Conservation (phyloP, 2,888 invertebrate species). For the Phengaris arion region DNA sequence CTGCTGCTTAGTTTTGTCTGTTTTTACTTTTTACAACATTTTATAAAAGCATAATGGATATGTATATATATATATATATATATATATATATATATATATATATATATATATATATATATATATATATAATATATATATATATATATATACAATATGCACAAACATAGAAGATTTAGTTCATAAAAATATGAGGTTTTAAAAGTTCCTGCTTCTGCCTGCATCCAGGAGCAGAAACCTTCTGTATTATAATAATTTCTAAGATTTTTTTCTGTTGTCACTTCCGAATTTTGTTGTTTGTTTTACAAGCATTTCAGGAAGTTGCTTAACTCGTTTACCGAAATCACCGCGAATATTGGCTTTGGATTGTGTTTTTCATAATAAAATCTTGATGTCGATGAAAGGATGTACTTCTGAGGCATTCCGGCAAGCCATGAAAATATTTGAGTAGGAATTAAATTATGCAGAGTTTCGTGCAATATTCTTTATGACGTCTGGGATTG, state of each 20-base stretch:
- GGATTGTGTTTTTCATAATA: not conserved
- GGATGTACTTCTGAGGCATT: not conserved
- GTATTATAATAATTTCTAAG: too few species aligned
- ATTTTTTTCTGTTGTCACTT: not conserved
- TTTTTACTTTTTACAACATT: not conserved
- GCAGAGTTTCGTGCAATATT: not conserved
- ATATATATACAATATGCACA: too few species aligned
- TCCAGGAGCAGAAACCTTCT: too few species aligned
- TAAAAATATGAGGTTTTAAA: too few species aligned
- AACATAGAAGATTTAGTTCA: too few species aligned
- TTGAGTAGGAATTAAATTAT: constrained; percentile 7
- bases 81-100: too few species aligned
- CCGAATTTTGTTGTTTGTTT: not conserved
- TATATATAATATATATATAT: too few species aligned
- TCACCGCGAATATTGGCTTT: not conserved
- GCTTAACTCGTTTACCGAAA: not conserved
- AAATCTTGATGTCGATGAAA: constrained; percentile 6
- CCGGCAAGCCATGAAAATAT: not conserved
- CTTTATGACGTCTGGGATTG: not conserved
- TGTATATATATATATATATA: too few species aligned
- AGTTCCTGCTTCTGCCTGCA: too few species aligned
- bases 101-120: too few species aligned
- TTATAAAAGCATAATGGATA: not conserved
- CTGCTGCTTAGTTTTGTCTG: not conserved
- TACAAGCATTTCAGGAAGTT: not conserved